A percentile compares a stretch with the other conserved stretches of the same genome.
These are phyloP conservation scores for Busarellus nigricollis DNA, from an alignment of 2,797 vertebrate species.

Conservation along the genomic window DNA sequence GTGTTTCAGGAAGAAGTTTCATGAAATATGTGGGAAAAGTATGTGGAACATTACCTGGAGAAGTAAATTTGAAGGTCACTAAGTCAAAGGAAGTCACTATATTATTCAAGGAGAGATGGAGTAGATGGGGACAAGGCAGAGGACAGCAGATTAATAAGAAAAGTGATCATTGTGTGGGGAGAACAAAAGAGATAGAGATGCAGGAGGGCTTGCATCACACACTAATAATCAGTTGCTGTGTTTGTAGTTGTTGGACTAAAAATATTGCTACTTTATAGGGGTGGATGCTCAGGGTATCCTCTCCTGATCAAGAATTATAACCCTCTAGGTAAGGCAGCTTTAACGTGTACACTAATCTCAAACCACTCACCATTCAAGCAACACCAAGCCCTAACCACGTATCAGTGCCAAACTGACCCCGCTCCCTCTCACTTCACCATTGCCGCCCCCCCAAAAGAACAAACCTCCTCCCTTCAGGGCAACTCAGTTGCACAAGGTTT, in stretches of 20 bases:
- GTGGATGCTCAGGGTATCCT: not conserved
- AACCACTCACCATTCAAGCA: not conserved
- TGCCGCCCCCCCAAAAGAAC: not conserved
- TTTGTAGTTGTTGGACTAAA: not conserved
- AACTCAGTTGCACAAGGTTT: not conserved
- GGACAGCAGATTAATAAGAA: not conserved
- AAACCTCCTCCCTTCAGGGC: not conserved
- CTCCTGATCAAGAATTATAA: not conserved
- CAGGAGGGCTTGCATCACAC: not conserved
- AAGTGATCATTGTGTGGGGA: not conserved
- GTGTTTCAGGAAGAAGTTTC: not conserved
- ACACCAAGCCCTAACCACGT: not conserved
- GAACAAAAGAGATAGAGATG: not conserved
- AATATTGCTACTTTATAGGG: not conserved
- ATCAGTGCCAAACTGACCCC: not conserved
- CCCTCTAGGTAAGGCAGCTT: not conserved
- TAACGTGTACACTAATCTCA: not conserved
- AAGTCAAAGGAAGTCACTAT: not conserved
- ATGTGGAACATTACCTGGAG: not conserved
- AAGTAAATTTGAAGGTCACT: not conserved
- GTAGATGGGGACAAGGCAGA: not conserved
- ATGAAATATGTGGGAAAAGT: not conserved
- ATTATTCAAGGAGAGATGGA: not conserved
- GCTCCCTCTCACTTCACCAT: not conserved
- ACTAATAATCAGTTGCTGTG: not conserved